Base-by-base conservation (phyloP, 2,113 vertebrate genomes). In the Archocentrus centrarchus region DNA sequence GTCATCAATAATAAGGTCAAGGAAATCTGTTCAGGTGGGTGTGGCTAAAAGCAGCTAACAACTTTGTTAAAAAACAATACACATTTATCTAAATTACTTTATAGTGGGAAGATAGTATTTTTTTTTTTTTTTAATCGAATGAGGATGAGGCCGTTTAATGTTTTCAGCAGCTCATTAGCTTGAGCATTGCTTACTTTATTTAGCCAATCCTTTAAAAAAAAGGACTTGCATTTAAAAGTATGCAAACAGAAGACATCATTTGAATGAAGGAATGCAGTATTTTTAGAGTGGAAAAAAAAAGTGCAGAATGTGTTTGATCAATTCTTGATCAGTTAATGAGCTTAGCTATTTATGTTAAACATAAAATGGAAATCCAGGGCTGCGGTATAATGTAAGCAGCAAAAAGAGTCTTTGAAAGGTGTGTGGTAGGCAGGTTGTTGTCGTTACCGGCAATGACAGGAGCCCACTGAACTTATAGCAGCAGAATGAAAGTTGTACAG, bases 271-370 rank as follows among this genome's bases (percentile, higher is more conserved):
- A 81, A 41, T 55, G 32, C 63, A 76, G 82, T 80, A 76, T 80
- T 90, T 73, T 82, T 61, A 24, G n/a, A 50, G 17, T 53, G 2
- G 10, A 15, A 7, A 37, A 3, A 1, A 53, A 80, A 77, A 68
- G 37, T 63, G 50, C 37, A 61, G 44, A 53, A 78, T 62, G 55
- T 61, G 32, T 81, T 82, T 88, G 86, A 91, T 89, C 66, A 61
- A 47, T 81, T 81, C 20, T 81, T 81, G 81, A 86, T 88, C 83
- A 75, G 59, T 86, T 79, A 82, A 79, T 14, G 62, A 87, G 60
- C 53, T 37, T 50, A 77, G 44, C 58, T 90, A 79, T 91, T 91
- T 91, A 88, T 91, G 82, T 87, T 88, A 86, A 83, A 87, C 87
- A 89, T 92, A 89, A 87, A 85, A 80, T 20, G 22, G 32, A 84